A percentile compares a stretch with the other conserved stretches of the same genome.
phyloP scores from a whole-genome alignment of 2,888 invertebrate genomes.

The Petrolisthes cinctipes region DNA sequence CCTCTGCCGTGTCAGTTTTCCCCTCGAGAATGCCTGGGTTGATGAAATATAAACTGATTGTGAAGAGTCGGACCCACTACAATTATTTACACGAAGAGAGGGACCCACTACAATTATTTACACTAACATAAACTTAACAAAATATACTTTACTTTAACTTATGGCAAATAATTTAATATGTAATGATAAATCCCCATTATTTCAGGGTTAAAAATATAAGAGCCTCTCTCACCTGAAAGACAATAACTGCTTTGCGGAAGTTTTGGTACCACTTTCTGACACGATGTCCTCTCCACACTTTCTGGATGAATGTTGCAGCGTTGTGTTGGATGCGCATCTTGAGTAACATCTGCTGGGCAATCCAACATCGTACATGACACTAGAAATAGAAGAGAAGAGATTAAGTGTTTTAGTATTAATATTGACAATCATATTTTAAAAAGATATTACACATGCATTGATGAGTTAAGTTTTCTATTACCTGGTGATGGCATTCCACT shows the following conservation, averaged over 20 bases:
- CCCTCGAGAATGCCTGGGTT: constrained; percentile 76
- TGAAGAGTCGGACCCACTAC: too few species aligned
- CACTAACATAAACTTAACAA: too few species aligned
- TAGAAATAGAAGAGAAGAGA: constrained; percentile 69
- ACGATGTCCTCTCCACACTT: constrained; percentile 81
- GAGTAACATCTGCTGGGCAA: constrained; percentile 74
- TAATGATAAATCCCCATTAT: not conserved
- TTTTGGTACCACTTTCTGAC: constrained; percentile 78
- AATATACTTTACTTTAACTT: not conserved
- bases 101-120: too few species aligned
- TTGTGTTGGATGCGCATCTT: constrained; percentile 69
- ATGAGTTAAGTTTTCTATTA: too few species aligned
- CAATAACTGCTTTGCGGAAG: constrained; percentile 75
- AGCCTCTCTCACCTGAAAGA: constrained; percentile 74
- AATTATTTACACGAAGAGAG: too few species aligned
- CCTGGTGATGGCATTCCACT: too few species aligned
- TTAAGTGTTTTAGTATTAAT: too few species aligned
- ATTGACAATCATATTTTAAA: too few species aligned
- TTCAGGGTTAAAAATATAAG: not conserved
- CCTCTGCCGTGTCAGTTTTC: constrained; percentile 76
- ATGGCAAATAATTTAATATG: not conserved
- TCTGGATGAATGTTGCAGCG: constrained; percentile 79
- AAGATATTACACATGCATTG: too few species aligned
- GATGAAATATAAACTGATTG: too few species aligned
- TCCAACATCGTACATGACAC: constrained; percentile 78